A percentile compares a stretch with the other conserved stretches of the same genome.
Conservation (phyloP, 2,113 vertebrate genomes). For the Dipodomys merriami region DNA sequence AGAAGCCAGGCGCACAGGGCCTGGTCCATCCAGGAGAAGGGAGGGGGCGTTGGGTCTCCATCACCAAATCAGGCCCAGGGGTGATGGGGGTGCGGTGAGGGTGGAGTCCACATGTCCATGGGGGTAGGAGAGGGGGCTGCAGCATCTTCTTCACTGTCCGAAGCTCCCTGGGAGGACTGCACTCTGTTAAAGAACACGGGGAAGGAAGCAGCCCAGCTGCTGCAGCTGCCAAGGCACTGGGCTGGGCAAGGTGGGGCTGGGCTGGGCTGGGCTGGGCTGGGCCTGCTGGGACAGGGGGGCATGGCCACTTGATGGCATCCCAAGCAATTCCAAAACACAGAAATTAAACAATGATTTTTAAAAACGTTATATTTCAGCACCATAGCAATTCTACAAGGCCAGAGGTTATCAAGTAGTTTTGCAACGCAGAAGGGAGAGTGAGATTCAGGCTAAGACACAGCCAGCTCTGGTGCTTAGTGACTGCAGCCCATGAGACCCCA, state of each 20-base stretch:
- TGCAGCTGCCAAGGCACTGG: constrained; percentile 74
- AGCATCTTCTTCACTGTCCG: constrained; percentile 89
- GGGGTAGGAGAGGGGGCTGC: constrained; percentile 85
- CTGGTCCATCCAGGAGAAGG: too few relatives aligned
- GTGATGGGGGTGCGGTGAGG: not conserved
- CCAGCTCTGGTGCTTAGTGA: too few relatives aligned
- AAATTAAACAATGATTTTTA: constrained; percentile 91
- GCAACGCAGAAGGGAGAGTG: too few relatives aligned
- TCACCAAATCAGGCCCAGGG: constrained; percentile 75
- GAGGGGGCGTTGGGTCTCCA: constrained; percentile 59
- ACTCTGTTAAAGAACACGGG: constrained; percentile 88
- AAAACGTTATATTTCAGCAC: constrained; percentile 78
- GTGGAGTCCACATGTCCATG: too few relatives aligned
- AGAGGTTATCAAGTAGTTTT: constrained; percentile 57
- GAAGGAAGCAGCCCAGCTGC: constrained; percentile 81
- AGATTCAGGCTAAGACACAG: too few relatives aligned
- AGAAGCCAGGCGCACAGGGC: too few relatives aligned
- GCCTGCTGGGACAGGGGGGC: constrained; percentile 87
- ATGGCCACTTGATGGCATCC: constrained; percentile 85
- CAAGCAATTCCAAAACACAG: constrained; percentile 88
- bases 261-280: too few relatives aligned
- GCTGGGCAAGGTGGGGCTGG: too few relatives aligned
- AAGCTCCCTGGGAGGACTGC: constrained; percentile 92
- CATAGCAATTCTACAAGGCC: constrained; percentile 12
- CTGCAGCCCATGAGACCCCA: too few relatives aligned